phyloP scores from a whole-genome alignment of 2,888 invertebrate genomes.

The Folsomia candida region DNA sequence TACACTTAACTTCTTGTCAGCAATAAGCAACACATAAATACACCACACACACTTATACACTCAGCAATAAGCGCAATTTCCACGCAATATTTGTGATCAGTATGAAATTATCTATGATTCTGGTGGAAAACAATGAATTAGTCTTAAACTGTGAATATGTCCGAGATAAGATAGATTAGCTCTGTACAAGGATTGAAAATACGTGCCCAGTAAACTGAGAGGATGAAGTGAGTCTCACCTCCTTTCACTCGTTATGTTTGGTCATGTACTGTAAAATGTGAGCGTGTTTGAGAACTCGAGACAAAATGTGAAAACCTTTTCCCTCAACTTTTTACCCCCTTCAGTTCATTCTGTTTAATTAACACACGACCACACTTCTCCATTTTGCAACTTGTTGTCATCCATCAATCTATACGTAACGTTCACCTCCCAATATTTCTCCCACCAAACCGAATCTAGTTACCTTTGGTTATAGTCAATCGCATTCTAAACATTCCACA shows the following conservation, averaged over 20 bases:
- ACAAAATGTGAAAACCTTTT: neutral
- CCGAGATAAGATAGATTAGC: too few relatives aligned
- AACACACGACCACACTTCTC: too few relatives aligned
- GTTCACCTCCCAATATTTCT: neutral
- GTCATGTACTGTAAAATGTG: neutral
- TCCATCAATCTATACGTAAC: neutral
- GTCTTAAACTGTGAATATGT: too few relatives aligned
- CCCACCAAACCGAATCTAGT: neutral
- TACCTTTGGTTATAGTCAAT: neutral
- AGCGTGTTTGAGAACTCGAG: neutral
- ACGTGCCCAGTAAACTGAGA: too few relatives aligned
- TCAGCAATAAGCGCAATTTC: neutral
- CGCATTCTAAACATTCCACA: too few relatives aligned
- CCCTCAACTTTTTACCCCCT: neutral
- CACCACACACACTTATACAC: too few relatives aligned
- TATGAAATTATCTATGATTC: neutral
- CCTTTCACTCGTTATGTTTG: too few relatives aligned
- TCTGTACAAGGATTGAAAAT: too few relatives aligned
- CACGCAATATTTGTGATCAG: neutral
- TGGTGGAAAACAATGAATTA: too few relatives aligned
- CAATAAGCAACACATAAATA: neutral
- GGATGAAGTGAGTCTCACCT: neutral
- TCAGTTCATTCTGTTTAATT: neutral
- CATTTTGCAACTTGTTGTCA: too few relatives aligned
- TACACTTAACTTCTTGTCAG: neutral